A percentile compares a stretch with the other conserved stretches of the same genome.
These are phyloP conservation scores for Cotesia vestalis DNA, from an alignment of 1,140 invertebrate genomes.

Conservation along the genomic window DNA sequence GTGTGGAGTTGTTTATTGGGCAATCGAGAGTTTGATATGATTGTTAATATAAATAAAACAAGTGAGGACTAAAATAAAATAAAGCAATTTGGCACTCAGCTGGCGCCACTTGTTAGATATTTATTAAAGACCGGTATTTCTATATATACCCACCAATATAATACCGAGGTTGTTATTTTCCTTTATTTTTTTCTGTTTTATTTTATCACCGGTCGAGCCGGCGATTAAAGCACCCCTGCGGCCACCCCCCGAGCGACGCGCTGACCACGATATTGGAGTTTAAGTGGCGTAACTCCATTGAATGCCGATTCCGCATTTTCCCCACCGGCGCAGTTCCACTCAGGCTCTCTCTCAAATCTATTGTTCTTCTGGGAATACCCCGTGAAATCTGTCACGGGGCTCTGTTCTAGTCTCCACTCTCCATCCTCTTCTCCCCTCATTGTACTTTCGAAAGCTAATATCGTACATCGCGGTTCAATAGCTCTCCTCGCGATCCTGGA, in stretches of 20 bases:
- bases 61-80: not conserved
- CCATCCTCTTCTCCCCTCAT: slow-evolving; percentile 9
- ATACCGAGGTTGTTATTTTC: not conserved
- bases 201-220: not conserved
- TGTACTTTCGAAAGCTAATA: slow-evolving; percentile 32
- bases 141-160: not conserved
- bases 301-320: slow-evolving; percentile 57
- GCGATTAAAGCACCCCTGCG: slow-evolving; percentile 23
- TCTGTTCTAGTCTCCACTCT: slow-evolving; percentile 9
- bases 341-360: slow-evolving; percentile 55
- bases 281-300: slow-evolving; percentile 59
- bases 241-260: slow-evolving; percentile 24
- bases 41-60: too few relatives aligned
- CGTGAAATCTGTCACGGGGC: slow-evolving; percentile 55
- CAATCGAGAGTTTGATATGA: not conserved
- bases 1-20: too few relatives aligned
- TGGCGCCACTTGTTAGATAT: slow-evolving; percentile 24
- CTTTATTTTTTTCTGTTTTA: slow-evolving; percentile 22
- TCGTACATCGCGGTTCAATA: slow-evolving; percentile 28
- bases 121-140: not conserved
- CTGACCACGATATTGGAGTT: slow-evolving; percentile 58
- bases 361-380: slow-evolving; percentile 59
- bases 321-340: slow-evolving; percentile 50
- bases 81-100: slow-evolving; percentile 1
- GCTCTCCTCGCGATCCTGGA: slow-evolving; percentile 1